These are phyloP conservation scores for Gryllus bimaculatus DNA, from an alignment of 1,140 invertebrate species.

Conservation along the genomic window DNA sequence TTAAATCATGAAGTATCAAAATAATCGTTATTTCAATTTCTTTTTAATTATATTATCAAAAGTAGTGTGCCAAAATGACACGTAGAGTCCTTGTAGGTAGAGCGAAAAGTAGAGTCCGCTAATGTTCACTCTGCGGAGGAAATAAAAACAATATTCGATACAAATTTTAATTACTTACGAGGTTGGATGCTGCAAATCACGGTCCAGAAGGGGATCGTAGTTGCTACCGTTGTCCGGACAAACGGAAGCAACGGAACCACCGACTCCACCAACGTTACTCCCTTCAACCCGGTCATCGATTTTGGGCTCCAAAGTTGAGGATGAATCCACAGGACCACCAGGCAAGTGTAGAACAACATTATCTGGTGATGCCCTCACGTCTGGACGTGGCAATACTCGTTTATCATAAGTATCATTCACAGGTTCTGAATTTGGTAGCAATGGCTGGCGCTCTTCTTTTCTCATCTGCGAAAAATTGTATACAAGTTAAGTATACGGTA, in stretches of 20 bases:
- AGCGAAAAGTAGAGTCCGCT: no score
- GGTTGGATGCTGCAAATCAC: conserved; percentile 61
- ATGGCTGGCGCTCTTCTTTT: conserved; percentile 38
- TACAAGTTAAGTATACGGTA: neutral
- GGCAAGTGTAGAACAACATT: conserved; percentile 34
- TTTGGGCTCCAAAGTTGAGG: conserved; percentile 29
- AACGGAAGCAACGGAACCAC: no score
- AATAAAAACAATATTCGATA: no score
- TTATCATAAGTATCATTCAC: conserved; percentile 26
- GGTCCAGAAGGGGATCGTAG: conserved; percentile 52
- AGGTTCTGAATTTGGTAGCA: conserved; percentile 25
- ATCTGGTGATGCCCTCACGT: conserved; percentile 34
- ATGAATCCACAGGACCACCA: conserved; percentile 30
- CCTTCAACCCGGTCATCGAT: neutral
- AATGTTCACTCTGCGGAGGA: no score
- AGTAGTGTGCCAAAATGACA: no score
- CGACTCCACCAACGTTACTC: neutral
- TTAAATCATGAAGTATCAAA: no score
- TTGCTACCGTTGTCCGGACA: neutral
- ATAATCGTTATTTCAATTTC: no score
- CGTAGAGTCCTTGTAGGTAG: no score
- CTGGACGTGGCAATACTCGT: conserved; percentile 24
- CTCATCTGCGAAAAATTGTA: conserved; percentile 23
- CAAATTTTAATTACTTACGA: conserved; percentile 37
- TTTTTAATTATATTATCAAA: no score